Conservation (phyloP, 2,113 vertebrate genomes). For the Cyanistes caeruleus region DNA sequence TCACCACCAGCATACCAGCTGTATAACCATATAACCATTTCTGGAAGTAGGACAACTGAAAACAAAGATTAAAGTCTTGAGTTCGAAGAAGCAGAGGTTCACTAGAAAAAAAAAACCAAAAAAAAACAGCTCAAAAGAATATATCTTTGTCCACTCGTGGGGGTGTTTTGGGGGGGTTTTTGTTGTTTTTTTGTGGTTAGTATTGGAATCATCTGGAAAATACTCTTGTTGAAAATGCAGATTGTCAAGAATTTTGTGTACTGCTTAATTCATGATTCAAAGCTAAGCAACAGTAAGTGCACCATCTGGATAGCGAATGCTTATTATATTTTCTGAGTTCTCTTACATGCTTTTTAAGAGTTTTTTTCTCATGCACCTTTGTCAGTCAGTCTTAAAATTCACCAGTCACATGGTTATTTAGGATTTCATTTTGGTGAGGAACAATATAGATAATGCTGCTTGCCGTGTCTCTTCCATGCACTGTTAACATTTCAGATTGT, state of each 20-base stretch:
- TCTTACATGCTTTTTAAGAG: neutral
- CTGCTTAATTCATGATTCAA: neutral
- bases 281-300: neutral
- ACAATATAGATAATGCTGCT: neutral
- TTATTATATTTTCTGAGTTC: neutral
- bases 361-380: neutral
- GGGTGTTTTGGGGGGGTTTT: neutral
- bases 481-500: neutral
- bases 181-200: neutral
- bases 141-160: neutral
- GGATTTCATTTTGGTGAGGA: neutral
- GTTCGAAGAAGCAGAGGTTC: neutral
- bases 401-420: neutral
- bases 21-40: neutral
- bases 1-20: neutral
- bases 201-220: neutral
- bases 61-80: neutral
- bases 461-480: neutral
- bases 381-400: neutral
- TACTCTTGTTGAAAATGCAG: neutral
- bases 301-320: slow-evolving; percentile 21
- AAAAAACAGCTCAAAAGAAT: neutral
- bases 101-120: neutral
- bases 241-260: neutral
- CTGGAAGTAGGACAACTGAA: neutral